These are phyloP conservation scores for Vanessa cardui DNA, from an alignment of 2,888 invertebrate genomes.

Conservation along the genomic window DNA sequence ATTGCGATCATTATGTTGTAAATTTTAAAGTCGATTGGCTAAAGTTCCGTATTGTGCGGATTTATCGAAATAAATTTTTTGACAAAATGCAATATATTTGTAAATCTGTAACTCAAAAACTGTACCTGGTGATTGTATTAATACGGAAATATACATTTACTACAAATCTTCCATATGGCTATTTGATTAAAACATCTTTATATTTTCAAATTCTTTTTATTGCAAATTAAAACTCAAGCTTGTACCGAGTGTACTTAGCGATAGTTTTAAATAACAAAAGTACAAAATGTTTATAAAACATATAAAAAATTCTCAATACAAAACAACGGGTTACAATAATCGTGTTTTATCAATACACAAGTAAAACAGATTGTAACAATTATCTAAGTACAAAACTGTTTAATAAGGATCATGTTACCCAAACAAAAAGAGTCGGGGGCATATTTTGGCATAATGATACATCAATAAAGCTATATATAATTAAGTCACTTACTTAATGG, in stretches of 20 bases:
- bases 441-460: not conserved
- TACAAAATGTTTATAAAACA: conserved; percentile 53
- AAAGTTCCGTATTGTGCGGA: conserved; percentile 60
- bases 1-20: conserved; percentile 56
- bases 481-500: not conserved
- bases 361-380: conserved; percentile 3
- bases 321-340: conserved; percentile 30
- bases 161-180: conserved; percentile 76
- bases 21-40: conserved; percentile 54
- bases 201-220: conserved; percentile 55
- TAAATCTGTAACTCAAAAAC: conserved; percentile 77
- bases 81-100: conserved; percentile 70
- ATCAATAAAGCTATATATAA: not conserved
- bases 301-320: conserved; percentile 39
- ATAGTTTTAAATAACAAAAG: conserved; percentile 42
- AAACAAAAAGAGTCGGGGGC: not conserved
- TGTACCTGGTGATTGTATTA: conserved; percentile 82
- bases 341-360: not conserved
- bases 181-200: conserved; percentile 52
- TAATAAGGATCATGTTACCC: not conserved
- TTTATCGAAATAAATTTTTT: conserved; percentile 60
- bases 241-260: conserved; percentile 56
- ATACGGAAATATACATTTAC: conserved; percentile 82
- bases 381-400: not conserved
- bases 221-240: conserved; percentile 72